Evolutionary conservation across 2,113 vertebrate genomes (phyloP), one percentile per base, ranked within the genome.

Genomic region (Thalassarche chlororhynchos): DNA sequence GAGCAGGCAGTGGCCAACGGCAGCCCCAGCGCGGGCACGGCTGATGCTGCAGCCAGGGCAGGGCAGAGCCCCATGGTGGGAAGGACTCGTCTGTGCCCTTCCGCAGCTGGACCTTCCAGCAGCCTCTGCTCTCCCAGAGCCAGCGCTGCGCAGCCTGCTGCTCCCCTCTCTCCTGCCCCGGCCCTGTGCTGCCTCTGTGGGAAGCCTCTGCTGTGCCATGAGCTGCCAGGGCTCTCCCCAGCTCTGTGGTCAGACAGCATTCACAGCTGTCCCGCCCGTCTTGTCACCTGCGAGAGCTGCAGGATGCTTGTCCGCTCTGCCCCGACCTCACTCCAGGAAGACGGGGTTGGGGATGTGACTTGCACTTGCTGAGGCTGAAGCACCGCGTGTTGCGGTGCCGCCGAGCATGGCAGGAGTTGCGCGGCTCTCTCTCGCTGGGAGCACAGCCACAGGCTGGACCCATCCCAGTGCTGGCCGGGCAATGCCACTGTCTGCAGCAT

Each of bases 341-440:
- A 16, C 2, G 5, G 12, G 42, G 19, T 15, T 10, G 24, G 57
- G 65, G n/a, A 40, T 8, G 74, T 16, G 40, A 40, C 76, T 96
- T 88, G 93, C 85, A 76, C 84, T 51, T 47, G 69, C 75, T 79
- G 4, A 9, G 65, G 86, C 84, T 44, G 8, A 19, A 71, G 82
- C 25, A 18, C 89, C 44, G 5, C 4, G 7, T 8, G 24, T 47
- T 20, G 26, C 1, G 8, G 65, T 68, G 38, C 72, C 1, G 1
- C 21, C 1, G 4, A 60, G 62, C 44, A 1, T 1, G 3, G 42
- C 0, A 6, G 24, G 47, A 17, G 14, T n/a, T 9, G 0, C 8
- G 3, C 46, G 19, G 52, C 26, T 58, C 16, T 55, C 20, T 42
- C 68, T 31, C 2, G 1, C 29, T 0, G 1, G 61, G 26, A 46